Evolutionary conservation across 2,888 invertebrate species (phyloP).

Genomic region (Syrphus vitripennis): DNA sequence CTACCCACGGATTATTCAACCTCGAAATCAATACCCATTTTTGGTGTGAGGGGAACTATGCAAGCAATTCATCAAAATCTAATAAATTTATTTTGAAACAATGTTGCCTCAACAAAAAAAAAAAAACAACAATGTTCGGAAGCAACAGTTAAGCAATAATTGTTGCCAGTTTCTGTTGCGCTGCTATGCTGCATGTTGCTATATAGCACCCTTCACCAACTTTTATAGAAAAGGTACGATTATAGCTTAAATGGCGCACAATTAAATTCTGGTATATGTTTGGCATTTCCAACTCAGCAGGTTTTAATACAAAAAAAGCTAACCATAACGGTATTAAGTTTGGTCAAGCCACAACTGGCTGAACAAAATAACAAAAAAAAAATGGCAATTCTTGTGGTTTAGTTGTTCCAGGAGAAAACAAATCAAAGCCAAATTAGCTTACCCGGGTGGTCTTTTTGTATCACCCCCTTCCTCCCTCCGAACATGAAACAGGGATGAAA

Average conservation of each 20-base stretch:
- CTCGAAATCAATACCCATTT: slow-evolving; percentile 32
- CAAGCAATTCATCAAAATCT: background rate
- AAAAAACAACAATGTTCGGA: too few relatives aligned
- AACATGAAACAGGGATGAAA: background rate
- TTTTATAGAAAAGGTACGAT: background rate
- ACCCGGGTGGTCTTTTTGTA: slow-evolving; percentile 8
- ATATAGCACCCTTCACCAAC: background rate
- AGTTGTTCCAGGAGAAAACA: background rate
- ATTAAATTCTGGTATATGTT: background rate
- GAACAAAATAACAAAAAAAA: background rate
- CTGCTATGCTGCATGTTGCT: background rate
- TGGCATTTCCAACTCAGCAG: slow-evolving; percentile 22
- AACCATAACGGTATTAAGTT: slow-evolving; percentile 6
- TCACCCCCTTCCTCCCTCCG: too few relatives aligned
- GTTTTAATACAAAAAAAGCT: background rate
- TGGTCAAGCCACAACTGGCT: background rate
- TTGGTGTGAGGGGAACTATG: background rate
- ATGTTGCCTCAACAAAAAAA: background rate
- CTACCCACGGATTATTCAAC: slow-evolving; percentile 17
- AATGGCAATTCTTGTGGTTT: background rate
- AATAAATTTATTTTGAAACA: background rate
- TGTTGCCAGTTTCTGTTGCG: background rate
- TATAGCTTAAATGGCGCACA: too few relatives aligned
- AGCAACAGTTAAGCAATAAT: background rate
- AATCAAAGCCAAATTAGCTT: slow-evolving; percentile 12